A percentile compares a stretch with the other conserved stretches of the same genome.
phyloP scores from a whole-genome alignment of 1,140 invertebrate genomes.

The Goniozus legneri region DNA sequence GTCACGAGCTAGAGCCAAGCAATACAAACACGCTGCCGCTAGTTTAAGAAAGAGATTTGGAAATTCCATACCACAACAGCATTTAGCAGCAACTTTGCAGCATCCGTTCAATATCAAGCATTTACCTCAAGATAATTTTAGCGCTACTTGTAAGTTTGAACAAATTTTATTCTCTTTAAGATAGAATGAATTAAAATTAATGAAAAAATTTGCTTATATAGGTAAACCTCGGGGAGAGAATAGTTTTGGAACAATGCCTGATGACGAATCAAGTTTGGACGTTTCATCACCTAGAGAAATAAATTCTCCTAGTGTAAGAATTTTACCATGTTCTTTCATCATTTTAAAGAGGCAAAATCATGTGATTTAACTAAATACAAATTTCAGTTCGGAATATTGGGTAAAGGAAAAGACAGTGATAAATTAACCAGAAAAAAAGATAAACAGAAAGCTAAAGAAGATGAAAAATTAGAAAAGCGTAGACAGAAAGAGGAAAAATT shows the following conservation, averaged over 20 bases:
- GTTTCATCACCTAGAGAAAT: slow-evolving; percentile 66
- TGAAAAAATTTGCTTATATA: slow-evolving; percentile 22
- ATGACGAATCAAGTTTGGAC: slow-evolving; percentile 67
- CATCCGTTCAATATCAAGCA: slow-evolving; percentile 50
- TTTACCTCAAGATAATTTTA: slow-evolving; percentile 50
- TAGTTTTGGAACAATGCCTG: slow-evolving; percentile 55
- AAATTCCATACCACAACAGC: slow-evolving; percentile 41
- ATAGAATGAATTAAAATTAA: not conserved
- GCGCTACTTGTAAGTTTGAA: slow-evolving; percentile 37
- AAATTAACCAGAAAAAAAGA: slow-evolving; percentile 66
- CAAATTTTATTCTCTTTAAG: not conserved
- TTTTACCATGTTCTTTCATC: not conserved
- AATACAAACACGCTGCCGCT: slow-evolving; percentile 39
- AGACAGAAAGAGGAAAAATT: slow-evolving; percentile 71
- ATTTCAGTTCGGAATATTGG: slow-evolving; percentile 58
- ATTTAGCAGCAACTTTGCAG: slow-evolving; percentile 39
- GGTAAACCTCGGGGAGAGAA: slow-evolving; percentile 48
- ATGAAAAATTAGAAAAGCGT: slow-evolving; percentile 73
- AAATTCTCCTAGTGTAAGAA: slow-evolving; percentile 66
- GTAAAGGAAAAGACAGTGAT: slow-evolving; percentile 64
- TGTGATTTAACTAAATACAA: slow-evolving; percentile 12
- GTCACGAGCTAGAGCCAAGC: slow-evolving; percentile 41
- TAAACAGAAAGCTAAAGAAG: slow-evolving; percentile 73
- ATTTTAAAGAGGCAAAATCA: too few relatives aligned
- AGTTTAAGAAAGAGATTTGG: slow-evolving; percentile 48